A percentile compares a stretch with the other conserved stretches of the same genome.
These are phyloP conservation scores for Dorcus parallelipipedus DNA, from an alignment of 2,888 invertebrate species.

Conservation along the genomic window DNA sequence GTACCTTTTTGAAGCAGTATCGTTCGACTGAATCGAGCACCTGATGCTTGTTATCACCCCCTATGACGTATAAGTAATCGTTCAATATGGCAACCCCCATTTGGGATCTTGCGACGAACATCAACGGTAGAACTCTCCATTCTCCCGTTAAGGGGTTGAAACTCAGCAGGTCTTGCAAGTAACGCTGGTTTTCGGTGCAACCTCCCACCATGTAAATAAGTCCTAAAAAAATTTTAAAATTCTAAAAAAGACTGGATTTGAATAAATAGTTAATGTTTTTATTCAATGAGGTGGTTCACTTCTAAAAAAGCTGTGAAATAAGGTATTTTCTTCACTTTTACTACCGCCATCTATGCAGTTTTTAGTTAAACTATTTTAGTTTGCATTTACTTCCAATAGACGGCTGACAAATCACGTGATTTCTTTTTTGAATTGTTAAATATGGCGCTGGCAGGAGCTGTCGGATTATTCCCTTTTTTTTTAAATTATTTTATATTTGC, in stretches of 20 bases:
- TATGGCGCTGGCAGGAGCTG: no score
- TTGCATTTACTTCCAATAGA: no score
- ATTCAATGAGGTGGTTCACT: no score
- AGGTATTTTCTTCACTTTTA: no score
- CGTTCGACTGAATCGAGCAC: slow-evolving; percentile 80
- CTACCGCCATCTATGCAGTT: no score
- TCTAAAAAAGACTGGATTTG: not conserved
- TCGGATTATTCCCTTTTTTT: no score
- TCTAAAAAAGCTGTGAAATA: no score
- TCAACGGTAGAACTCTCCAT: slow-evolving; percentile 73
- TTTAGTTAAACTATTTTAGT: no score
- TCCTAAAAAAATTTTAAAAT: slow-evolving; percentile 50
- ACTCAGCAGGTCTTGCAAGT: slow-evolving; percentile 75
- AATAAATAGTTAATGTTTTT: no score
- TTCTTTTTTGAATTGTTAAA: no score
- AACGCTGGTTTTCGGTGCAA: slow-evolving; percentile 75
- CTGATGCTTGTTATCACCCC: slow-evolving; percentile 80
- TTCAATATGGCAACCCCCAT: slow-evolving; percentile 86
- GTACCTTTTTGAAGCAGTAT: slow-evolving; percentile 76
- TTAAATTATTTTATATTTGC: no score
- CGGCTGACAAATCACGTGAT: no score
- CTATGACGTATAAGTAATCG: slow-evolving; percentile 81
- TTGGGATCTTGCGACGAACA: slow-evolving; percentile 81
- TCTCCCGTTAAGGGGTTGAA: slow-evolving; percentile 78
- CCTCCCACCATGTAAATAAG: slow-evolving; percentile 90